These are phyloP conservation scores for Eira barbara DNA, from an alignment of 2,113 vertebrate species.

Conservation along the genomic window DNA sequence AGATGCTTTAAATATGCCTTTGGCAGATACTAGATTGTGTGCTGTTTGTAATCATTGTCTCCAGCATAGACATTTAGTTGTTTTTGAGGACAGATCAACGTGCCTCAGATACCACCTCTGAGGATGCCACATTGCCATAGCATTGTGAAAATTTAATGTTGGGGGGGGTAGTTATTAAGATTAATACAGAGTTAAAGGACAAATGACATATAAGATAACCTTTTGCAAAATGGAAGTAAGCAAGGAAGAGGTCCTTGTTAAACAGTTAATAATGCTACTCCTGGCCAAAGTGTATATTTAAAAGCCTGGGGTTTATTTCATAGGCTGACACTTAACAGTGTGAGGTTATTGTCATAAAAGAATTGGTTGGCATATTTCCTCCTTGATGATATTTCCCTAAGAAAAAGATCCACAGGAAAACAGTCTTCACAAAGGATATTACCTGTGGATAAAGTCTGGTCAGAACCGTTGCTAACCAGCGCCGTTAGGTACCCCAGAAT, in stretches of 20 bases:
- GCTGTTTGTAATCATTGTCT: neutral
- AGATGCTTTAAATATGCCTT: neutral
- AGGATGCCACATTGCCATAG: neutral
- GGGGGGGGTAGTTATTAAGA: neutral
- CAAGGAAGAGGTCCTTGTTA: neutral
- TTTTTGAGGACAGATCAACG: neutral
- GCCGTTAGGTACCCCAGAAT: neutral
- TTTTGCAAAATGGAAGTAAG: neutral
- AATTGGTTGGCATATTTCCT: neutral
- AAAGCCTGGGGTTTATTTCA: neutral
- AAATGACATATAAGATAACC: neutral
- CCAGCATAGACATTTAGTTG: neutral
- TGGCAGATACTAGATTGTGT: neutral
- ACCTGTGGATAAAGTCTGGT: neutral
- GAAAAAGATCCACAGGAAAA: neutral
- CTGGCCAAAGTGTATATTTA: neutral
- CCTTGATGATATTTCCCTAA: neutral
- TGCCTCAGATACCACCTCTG: neutral
- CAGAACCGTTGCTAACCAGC: neutral
- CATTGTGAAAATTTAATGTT: neutral
- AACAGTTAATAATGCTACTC: neutral
- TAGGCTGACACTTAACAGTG: neutral
- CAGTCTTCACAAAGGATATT: neutral
- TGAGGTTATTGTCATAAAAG: neutral
- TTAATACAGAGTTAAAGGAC: neutral